Base-by-base conservation (phyloP, 2,113 vertebrate species). In the Dendrocopos noguchii region DNA sequence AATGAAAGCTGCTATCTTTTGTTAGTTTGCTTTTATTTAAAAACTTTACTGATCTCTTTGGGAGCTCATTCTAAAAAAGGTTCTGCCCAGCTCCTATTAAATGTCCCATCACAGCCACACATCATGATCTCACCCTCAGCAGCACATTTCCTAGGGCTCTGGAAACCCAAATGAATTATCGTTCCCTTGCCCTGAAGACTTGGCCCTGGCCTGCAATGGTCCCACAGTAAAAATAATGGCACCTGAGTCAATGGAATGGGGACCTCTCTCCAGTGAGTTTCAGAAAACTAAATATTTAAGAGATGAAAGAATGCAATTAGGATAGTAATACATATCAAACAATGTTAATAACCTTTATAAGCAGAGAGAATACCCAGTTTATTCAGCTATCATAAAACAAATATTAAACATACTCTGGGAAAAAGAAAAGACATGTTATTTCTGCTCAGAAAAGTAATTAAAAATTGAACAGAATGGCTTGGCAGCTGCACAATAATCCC, bases 291-390 rank as follows among this genome's bases (percentile, higher is more conserved):
- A 95, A 96, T 94, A 94, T 91, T 96, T 81, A 91, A 94, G 80
- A 85, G 87, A 87, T 65, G 81, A 52, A 91, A 87, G 68, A 96
- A 94, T 83, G 90, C 81, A 94, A 88, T 96, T 96, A 95, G 65
- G 89, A 75, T 78, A 95, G 85, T 78, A 95, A 96, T 93, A 88
- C 83, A 81, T 65, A 80, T 91, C 96, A 96, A 96, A 96, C 92
- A 94, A 92, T 80, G 57, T 87, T 94, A 96, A 93, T 95, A 94
- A 89, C 82, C 65, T 91, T 94, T 87, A 87, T 81, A 91, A 92
- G 95, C 93, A 90, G 77, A 75, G 84, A 94, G 89, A 94, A 94
- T 91, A 92, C 68, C 29, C 77, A 59, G 90, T 90, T 94, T 94
- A 94, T 95, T 91, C 89, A 94, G 84, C 85, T 83, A 93, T 71